phyloP scores from a whole-genome alignment of 2,113 vertebrate genomes.

The Copsychus sechellarum region DNA sequence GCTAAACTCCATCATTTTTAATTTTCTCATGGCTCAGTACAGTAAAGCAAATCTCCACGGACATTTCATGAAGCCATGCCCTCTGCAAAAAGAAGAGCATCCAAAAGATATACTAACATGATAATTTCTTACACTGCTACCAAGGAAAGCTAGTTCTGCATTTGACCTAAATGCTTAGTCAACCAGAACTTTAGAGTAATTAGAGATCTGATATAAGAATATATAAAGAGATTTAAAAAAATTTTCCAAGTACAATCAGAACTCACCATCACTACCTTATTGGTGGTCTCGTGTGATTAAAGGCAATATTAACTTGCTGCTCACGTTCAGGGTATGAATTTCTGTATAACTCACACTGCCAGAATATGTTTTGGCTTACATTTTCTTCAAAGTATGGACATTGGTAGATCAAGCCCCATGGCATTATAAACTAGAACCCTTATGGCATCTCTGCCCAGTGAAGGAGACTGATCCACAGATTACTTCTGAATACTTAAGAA shows the following conservation, averaged over 20 bases:
- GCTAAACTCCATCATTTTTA: not conserved
- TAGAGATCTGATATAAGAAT: not conserved
- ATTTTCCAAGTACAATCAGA: not conserved
- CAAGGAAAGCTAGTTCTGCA: not conserved
- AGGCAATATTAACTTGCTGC: not conserved
- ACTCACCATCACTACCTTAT: not conserved
- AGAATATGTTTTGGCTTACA: not conserved
- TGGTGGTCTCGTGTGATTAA: not conserved
- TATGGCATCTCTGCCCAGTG: not conserved
- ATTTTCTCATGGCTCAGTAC: not conserved
- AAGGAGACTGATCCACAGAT: not conserved
- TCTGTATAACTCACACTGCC: not conserved
- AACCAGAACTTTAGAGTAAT: not conserved
- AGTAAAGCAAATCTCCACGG: not conserved
- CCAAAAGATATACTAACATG: not conserved
- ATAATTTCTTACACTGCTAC: not conserved
- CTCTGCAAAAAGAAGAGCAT: not conserved
- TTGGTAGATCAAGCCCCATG: not conserved
- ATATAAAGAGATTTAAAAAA: not conserved
- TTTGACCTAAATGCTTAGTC: not conserved
- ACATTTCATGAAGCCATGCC: not conserved
- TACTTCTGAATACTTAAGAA: not conserved
- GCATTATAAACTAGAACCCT: not conserved
- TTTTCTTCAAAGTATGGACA: not conserved
- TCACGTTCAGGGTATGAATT: not conserved